Evolutionary conservation across 1,140 invertebrate species (phyloP).

Genomic region (Idris sp.): DNA sequence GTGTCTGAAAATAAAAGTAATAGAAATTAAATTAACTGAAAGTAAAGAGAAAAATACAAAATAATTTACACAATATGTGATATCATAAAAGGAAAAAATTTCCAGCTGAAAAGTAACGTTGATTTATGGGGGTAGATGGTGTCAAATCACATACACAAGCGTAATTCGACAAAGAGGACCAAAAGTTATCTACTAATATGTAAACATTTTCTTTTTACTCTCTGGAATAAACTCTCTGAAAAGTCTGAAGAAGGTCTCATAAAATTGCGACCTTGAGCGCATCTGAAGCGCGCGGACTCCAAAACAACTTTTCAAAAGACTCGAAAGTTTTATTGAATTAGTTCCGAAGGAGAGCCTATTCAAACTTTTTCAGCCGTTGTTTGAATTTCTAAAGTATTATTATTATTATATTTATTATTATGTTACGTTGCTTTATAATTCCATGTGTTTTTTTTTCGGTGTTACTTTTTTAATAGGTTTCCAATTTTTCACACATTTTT

Average conservation of each 20-base stretch:
- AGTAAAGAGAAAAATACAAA: too few relatives aligned
- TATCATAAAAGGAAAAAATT: too few relatives aligned
- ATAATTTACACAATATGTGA: too few relatives aligned
- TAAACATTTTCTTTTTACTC: conserved; percentile 24
- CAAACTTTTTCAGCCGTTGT: conserved; percentile 6
- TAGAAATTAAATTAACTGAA: too few relatives aligned
- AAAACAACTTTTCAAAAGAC: conserved; percentile 36
- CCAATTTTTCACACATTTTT: conserved; percentile 22
- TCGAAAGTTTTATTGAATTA: conserved; percentile 37
- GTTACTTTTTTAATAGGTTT: conserved; percentile 12
- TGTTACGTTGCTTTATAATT: conserved; percentile 2
- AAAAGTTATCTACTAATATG: conserved; percentile 29
- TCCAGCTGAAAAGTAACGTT: too few relatives aligned
- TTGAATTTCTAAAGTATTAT: conserved; percentile 23
- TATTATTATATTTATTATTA: too few relatives aligned
- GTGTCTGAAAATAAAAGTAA: too few relatives aligned
- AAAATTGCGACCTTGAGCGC: conserved; percentile 16
- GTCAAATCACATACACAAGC: too few relatives aligned
- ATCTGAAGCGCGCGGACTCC: conserved; percentile 17
- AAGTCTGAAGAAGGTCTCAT: conserved; percentile 3
- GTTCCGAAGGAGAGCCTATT: conserved; percentile 15
- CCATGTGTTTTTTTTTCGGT: not conserved
- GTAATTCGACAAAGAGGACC: conserved; percentile 10
- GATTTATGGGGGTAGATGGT: conserved; percentile 13
- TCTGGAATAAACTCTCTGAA: conserved; percentile 6